Conservation (phyloP, 2,888 invertebrate genomes). For the Zhuqinia jingwanae region DNA sequence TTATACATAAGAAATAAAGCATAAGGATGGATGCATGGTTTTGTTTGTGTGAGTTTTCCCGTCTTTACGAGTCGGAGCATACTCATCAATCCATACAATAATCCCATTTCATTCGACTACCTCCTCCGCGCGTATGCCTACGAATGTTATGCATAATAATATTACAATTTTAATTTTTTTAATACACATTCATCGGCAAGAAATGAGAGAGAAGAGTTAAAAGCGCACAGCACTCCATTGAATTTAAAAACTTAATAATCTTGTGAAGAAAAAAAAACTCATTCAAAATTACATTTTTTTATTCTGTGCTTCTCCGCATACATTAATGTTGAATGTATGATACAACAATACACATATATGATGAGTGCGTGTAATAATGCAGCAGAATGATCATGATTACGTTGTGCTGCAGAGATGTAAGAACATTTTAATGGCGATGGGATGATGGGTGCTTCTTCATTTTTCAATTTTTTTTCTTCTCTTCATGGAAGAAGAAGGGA, state of each 20-base stretch:
- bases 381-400: background rate
- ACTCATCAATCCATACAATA: background rate
- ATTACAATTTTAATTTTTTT: constrained; percentile 28
- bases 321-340: no score
- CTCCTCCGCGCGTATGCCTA: constrained; percentile 36
- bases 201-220: no score
- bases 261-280: no score
- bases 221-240: no score
- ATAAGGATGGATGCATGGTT: no score
- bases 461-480: constrained; percentile 21
- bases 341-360: background rate
- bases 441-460: constrained; percentile 57
- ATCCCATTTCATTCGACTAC: background rate
- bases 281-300: no score
- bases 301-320: no score
- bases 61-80: no score
- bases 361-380: background rate
- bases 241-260: no score
- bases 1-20: no score
- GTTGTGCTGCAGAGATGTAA: background rate
- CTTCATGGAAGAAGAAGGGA: constrained; percentile 31
- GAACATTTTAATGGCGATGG: constrained; percentile 27
- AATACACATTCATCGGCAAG: no score
- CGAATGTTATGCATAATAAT: constrained; percentile 59
- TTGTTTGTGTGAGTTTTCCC: no score